These are phyloP conservation scores for Andrena cerasifolii DNA, from an alignment of 1,140 invertebrate genomes.

Conservation along the genomic window DNA sequence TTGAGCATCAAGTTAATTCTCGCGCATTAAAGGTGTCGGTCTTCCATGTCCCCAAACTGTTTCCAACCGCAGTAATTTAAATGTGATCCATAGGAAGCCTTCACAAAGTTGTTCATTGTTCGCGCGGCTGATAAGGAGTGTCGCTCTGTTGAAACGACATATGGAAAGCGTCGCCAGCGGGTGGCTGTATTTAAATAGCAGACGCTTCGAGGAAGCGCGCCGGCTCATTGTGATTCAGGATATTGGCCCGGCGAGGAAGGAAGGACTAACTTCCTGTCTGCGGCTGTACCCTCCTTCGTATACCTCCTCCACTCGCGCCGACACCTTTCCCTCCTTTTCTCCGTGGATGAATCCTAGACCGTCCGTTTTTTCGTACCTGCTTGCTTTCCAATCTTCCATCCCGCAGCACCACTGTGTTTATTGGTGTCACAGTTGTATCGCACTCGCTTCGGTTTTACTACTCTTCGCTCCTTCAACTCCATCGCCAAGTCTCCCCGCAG, in stretches of 20 bases:
- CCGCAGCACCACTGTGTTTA: no score
- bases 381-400: no score
- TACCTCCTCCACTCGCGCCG: slow-evolving; percentile 14
- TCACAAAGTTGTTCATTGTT: no score
- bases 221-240: slow-evolving; percentile 78
- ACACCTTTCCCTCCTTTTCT: slow-evolving; percentile 37
- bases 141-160: slow-evolving; percentile 26
- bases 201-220: slow-evolving; percentile 70
- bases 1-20: not conserved
- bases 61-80: no score
- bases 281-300: slow-evolving; percentile 36
- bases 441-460: no score
- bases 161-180: slow-evolving; percentile 43
- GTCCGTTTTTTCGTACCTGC: slow-evolving; percentile 5
- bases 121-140: slow-evolving; percentile 22
- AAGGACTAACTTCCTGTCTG: slow-evolving; percentile 77
- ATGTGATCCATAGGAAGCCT: no score
- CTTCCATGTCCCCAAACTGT: no score
- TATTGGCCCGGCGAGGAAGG: slow-evolving; percentile 74
- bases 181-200: slow-evolving; percentile 72
- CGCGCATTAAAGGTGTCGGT: not conserved
- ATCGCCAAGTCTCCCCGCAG: no score
- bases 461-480: no score
- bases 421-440: no score
- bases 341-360: slow-evolving; percentile 32